A percentile compares a stretch with the other conserved stretches of the same genome.
These are phyloP conservation scores for Endotricha flammealis DNA, from an alignment of 2,888 invertebrate genomes.

Conservation along the genomic window DNA sequence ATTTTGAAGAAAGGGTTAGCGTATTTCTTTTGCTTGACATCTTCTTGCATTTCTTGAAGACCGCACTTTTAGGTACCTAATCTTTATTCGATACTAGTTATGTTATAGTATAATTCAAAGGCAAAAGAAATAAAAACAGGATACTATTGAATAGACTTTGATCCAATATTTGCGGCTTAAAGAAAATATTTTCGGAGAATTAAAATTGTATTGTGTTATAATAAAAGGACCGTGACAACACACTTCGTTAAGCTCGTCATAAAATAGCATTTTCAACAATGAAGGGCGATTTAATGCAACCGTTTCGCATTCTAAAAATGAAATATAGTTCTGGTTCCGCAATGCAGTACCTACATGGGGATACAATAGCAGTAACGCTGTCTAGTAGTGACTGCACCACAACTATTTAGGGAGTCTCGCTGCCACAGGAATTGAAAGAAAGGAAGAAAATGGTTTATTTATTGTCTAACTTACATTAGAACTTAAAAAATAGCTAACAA, in stretches of 20 bases:
- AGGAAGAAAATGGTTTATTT: too few species aligned
- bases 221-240: conserved; percentile 30
- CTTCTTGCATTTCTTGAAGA: too few species aligned
- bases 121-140: too few species aligned
- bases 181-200: not conserved
- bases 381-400: conserved; percentile 20
- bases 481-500: too few species aligned
- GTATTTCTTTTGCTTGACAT: too few species aligned
- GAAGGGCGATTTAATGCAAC: conserved; percentile 50
- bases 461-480: too few species aligned
- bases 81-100: too few species aligned
- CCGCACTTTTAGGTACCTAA: too few species aligned
- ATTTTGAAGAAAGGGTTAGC: too few species aligned
- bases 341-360: conserved; percentile 72
- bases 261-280: conserved; percentile 57
- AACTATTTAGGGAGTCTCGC: conserved; percentile 10
- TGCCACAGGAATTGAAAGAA: conserved; percentile 6
- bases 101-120: too few species aligned
- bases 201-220: conserved; percentile 11
- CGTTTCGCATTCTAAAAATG: conserved; percentile 67
- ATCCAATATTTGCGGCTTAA: not conserved
- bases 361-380: conserved; percentile 25
- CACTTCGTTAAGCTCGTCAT: conserved; percentile 56
- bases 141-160: too few species aligned
- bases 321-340: conserved; percentile 69